Percentiles rank a stretch among this genome's conserved stretches.
Evolutionary conservation across 2,888 invertebrate genomes (phyloP).

Genomic region (Lissocephala sabroskyi): DNA sequence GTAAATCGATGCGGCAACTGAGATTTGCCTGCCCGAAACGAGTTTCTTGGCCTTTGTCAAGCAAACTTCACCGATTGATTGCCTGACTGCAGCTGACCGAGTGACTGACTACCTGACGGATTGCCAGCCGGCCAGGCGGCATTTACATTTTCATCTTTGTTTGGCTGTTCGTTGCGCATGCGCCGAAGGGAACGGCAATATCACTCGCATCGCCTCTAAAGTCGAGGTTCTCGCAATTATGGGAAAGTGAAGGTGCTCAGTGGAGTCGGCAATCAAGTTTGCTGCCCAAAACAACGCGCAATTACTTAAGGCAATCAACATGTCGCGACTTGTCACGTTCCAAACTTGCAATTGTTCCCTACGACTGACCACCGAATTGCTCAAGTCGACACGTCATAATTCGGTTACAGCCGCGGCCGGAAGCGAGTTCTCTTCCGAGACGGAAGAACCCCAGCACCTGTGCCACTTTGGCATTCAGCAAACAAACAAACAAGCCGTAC

Average conservation of each 20-base stretch:
- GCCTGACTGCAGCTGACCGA: too few species aligned
- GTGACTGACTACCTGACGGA: not conserved
- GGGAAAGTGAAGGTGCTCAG: slow-evolving; percentile 43
- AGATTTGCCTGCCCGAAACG: slow-evolving; percentile 28
- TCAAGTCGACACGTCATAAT: too few species aligned
- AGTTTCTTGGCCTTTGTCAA: slow-evolving; percentile 39
- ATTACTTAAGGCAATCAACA: slow-evolving; percentile 5
- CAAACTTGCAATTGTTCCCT: too few species aligned
- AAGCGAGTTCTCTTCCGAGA: too few species aligned
- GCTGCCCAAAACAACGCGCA: slow-evolving; percentile 7
- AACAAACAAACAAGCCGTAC: too few species aligned
- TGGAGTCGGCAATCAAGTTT: not conserved
- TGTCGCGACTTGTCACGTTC: slow-evolving; percentile 1
- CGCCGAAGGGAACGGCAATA: slow-evolving; percentile 17
- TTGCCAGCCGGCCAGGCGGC: slow-evolving; percentile 14
- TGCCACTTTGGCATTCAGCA: too few species aligned
- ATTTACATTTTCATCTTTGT: slow-evolving; percentile 20
- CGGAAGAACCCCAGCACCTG: too few species aligned
- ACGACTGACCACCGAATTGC: not conserved
- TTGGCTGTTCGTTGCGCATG: slow-evolving; percentile 13
- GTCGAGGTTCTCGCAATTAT: slow-evolving; percentile 39
- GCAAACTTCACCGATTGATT: slow-evolving; percentile 24
- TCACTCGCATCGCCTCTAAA: not conserved
- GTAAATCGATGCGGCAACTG: slow-evolving; percentile 36
- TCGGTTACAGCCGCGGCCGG: too few species aligned